Base-by-base conservation (phyloP, 2,113 vertebrate species). In the Colistium nudipinnis region DNA sequence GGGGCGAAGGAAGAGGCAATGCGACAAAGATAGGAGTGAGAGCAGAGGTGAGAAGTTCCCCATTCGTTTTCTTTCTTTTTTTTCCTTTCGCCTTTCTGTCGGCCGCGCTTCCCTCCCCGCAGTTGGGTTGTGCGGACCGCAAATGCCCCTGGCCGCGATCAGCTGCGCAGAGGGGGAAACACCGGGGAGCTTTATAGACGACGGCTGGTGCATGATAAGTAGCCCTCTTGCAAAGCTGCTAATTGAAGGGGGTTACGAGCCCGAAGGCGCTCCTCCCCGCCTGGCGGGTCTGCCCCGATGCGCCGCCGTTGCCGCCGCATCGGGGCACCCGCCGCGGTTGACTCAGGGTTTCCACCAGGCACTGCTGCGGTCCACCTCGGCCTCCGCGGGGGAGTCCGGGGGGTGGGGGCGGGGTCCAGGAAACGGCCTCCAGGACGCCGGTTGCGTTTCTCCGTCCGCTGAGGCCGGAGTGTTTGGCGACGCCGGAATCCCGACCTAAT, bases 291-390 rank as follows among this genome's bases (percentile, higher is more conserved):
- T n/a, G n/a, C n/a, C n/a, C n/a, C n/a, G n/a, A n/a, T n/a, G n/a
- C n/a, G n/a, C n/a, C n/a, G n/a, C n/a, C n/a, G n/a, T n/a, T n/a
- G n/a, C n/a, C n/a, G n/a, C n/a, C n/a, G n/a, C n/a, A n/a, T n/a
- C n/a, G n/a, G n/a, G n/a, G n/a, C n/a, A n/a, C n/a, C n/a, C n/a
- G n/a, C n/a, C n/a, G n/a, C n/a, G n/a, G n/a, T n/a, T 76, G 83
- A 88, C 76, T 80, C 81, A 66, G 73, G 66, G 64, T 70, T 85
- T 87, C 69, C 78, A 80, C 61, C 38, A 45, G 27, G 43, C 55
- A 35, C 55, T n/a, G 63, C 59, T 53, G 12, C 31, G 51, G 66
- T 35, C 41, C 39, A 51, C 66, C 52, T 62, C 61, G 62, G 63
- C 67, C 2, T 30, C 47, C 55, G 2, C 35, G 19, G 48, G 28